These are phyloP conservation scores for Chrysolina oricalcia DNA, from an alignment of 2,888 invertebrate genomes.

Conservation along the genomic window DNA sequence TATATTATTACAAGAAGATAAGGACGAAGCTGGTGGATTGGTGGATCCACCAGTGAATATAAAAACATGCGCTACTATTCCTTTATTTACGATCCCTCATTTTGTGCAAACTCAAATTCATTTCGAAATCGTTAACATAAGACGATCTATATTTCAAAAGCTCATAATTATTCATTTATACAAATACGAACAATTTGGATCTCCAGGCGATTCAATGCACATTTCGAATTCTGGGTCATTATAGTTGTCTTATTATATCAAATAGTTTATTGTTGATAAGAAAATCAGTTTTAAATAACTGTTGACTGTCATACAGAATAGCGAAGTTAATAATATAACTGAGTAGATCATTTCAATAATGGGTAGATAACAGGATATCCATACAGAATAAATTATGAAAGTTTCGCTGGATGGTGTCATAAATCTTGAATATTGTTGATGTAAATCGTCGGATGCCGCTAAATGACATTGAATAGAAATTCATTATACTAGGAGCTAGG, in stretches of 20 bases:
- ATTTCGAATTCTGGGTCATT: background rate
- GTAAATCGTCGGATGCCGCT: background rate
- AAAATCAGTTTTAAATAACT: background rate
- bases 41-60: too few relatives aligned
- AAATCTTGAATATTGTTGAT: background rate
- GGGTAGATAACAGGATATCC: background rate
- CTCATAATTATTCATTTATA: too few relatives aligned
- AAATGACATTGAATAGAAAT: background rate
- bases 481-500: background rate
- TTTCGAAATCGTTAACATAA: too few relatives aligned
- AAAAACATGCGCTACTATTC: too few relatives aligned
- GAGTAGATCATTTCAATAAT: background rate
- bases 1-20: too few relatives aligned
- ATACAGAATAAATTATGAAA: background rate
- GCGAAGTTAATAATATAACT: background rate
- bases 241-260: background rate
- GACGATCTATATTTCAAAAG: too few relatives aligned
- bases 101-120: too few relatives aligned
- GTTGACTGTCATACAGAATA: too few relatives aligned
- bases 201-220: background rate
- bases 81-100: too few relatives aligned
- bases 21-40: too few relatives aligned
- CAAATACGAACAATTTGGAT: background rate
- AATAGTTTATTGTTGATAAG: background rate
- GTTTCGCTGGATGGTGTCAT: background rate